Evolutionary conservation across 2,797 vertebrate species (phyloP), one percentile per base, ranked within the genome.

Genomic region (Echiichthys vipera): DNA sequence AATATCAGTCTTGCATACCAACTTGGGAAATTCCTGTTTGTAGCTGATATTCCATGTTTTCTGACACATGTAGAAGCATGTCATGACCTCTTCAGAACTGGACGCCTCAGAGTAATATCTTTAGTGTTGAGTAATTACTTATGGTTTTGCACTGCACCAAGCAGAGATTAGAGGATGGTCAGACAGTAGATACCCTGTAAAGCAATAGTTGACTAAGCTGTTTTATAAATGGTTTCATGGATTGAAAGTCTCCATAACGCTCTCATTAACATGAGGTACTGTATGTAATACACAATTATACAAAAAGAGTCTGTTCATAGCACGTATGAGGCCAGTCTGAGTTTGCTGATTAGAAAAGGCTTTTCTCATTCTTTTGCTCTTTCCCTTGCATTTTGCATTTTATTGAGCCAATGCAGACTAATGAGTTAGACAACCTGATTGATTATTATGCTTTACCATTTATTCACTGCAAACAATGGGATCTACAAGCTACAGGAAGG

Each of bases 91-190:
- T 30, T 13, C n/a, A 39, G 36, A 69, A 46, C 10, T 63, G 24
- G 13, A 32, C 20, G 27, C 25, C 18, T 62, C 25, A 45, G 53
- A 58, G 62, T 34, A 54, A 56, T 42, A 25, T 71, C 29, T 66
- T 39, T 25, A 51, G 46, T 47, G 34, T 62, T 66, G 47, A 64
- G 12, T 58, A 17, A 29, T 78, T 37, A 2, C 53, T 65, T 67
- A 39, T 57, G 45, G 46, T 71, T 76, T 55, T 70, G 32, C 49
- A 18, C 15, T 39, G 39, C 20, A 64, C 15, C 65, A 56, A 54
- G 61, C 20, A 71, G 24, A 58, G 46, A 76, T 84, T 68, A 79
- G 17, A 36, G 39, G 9, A 9, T 54, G 58, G 78, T 66, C 30
- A 51, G 42, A 22, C 50, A 47, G 49, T 10, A 65, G 46, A 46